Conservation (phyloP, 2,113 vertebrate species). For the Polypterus bichir region DNA sequence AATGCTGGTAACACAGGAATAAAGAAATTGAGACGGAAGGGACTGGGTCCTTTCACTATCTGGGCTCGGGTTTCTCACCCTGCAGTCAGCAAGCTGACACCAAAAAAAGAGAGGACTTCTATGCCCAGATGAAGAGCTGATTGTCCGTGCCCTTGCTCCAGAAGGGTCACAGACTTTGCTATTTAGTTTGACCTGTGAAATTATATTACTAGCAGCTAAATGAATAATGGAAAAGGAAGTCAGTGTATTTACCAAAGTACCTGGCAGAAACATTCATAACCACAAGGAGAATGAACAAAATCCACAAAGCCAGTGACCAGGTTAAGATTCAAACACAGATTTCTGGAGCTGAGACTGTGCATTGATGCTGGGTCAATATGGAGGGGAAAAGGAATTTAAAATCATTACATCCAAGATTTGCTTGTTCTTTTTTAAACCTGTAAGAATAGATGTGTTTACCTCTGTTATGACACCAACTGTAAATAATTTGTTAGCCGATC, state of each 20-base stretch:
- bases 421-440: too few species aligned
- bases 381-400: too few species aligned
- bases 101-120: conserved; percentile 31
- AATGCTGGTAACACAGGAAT: conserved; percentile 41
- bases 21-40: conserved; percentile 28
- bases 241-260: conserved; percentile 34
- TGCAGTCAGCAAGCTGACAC: conserved; percentile 42
- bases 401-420: too few species aligned
- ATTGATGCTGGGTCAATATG: too few species aligned
- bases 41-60: conserved; percentile 43
- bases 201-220: conserved; percentile 26
- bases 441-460: too few species aligned
- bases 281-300: conserved; percentile 24
- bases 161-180: conserved; percentile 32
- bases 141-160: conserved; percentile 35
- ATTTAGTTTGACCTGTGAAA: conserved; percentile 42
- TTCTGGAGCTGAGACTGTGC: conserved; percentile 3
- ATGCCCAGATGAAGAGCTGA: conserved; percentile 44
- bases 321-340: conserved; percentile 17
- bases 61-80: conserved; percentile 46
- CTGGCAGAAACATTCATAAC: conserved; percentile 29
- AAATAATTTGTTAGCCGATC: too few species aligned
- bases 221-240: too few species aligned
- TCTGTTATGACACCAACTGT: too few species aligned
- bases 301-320: conserved; percentile 24